These are phyloP conservation scores for Hypanus sabinus DNA, from an alignment of 2,113 vertebrate genomes.

Conservation along the genomic window DNA sequence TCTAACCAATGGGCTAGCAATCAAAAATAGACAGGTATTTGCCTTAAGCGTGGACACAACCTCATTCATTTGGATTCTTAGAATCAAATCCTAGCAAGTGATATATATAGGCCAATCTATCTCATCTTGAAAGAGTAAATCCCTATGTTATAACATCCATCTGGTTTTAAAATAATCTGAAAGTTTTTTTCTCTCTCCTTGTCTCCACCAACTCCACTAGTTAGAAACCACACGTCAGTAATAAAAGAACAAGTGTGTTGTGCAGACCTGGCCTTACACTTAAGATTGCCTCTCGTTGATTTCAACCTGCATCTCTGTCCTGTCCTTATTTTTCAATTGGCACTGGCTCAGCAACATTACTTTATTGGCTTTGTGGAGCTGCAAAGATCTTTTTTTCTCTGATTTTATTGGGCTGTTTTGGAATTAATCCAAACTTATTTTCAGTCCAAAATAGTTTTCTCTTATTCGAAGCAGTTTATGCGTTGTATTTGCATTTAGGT, in stretches of 20 bases:
- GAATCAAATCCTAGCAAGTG: background rate
- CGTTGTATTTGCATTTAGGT: background rate
- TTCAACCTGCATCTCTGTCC: background rate
- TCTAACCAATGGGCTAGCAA: background rate
- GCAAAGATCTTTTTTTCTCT: background rate
- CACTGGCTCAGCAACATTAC: background rate
- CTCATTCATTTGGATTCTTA: background rate
- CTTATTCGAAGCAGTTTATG: background rate
- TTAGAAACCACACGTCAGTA: background rate
- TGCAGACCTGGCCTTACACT: background rate
- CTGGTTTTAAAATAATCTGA: slow-evolving; percentile 11
- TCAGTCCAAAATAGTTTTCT: background rate
- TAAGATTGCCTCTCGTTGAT: background rate
- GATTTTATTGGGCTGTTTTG: background rate
- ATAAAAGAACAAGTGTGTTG: background rate
- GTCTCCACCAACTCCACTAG: background rate
- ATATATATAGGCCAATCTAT: background rate
- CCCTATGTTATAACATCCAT: background rate
- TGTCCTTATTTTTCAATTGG: background rate
- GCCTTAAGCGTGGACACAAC: background rate
- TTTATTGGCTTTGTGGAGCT: background rate
- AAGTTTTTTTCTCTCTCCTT: background rate
- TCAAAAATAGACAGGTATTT: background rate
- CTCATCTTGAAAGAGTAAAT: background rate
- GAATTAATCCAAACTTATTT: background rate